Percentiles rank a stretch among this genome's conserved stretches.
phyloP scores from a whole-genome alignment of 2,797 vertebrate genomes.

The Pseudochromis fuscus region DNA sequence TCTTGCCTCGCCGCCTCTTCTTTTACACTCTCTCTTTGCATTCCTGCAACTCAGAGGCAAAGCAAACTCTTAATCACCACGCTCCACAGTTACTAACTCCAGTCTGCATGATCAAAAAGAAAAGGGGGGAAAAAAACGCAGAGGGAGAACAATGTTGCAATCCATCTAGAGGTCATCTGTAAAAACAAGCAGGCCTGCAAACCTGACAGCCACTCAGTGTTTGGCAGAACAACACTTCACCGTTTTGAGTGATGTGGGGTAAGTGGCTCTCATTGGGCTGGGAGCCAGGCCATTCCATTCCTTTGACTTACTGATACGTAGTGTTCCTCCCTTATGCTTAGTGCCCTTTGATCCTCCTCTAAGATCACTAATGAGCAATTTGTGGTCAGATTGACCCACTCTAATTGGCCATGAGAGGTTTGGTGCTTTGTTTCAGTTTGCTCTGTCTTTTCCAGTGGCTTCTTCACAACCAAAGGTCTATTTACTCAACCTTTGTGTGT shows the following conservation, averaged over 20 bases:
- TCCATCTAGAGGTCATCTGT: constrained; percentile 48
- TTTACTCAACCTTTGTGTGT: constrained; percentile 20
- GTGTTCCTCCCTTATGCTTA: constrained; percentile 58
- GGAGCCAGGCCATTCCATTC: constrained; percentile 73
- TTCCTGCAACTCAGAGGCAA: constrained; percentile 34
- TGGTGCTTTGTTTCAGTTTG: constrained; percentile 49
- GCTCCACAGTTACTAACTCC: constrained; percentile 19
- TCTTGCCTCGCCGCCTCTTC: neutral
- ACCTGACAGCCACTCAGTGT: constrained; percentile 43
- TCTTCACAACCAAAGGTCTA: constrained; percentile 23
- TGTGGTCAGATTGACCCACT: constrained; percentile 75
- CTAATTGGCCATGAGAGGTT: constrained; percentile 69
- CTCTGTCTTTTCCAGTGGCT: constrained; percentile 23
- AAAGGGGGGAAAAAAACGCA: neutral
- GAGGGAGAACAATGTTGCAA: constrained; percentile 33
- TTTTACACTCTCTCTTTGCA: constrained; percentile 26
- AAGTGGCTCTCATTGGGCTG: constrained; percentile 66
- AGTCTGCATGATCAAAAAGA: constrained; percentile 15
- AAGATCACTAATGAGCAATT: constrained; percentile 77
- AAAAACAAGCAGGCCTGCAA: constrained; percentile 45
- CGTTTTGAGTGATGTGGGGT: constrained; percentile 57
- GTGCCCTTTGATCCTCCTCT: constrained; percentile 73
- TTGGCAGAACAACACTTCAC: constrained; percentile 52
- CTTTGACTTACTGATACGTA: constrained; percentile 60
- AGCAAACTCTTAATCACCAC: constrained; percentile 7